Evolutionary conservation across 53 echinoderm and acorn worm genomes (phyloP).

Genomic region (Pentamera pediparva): DNA sequence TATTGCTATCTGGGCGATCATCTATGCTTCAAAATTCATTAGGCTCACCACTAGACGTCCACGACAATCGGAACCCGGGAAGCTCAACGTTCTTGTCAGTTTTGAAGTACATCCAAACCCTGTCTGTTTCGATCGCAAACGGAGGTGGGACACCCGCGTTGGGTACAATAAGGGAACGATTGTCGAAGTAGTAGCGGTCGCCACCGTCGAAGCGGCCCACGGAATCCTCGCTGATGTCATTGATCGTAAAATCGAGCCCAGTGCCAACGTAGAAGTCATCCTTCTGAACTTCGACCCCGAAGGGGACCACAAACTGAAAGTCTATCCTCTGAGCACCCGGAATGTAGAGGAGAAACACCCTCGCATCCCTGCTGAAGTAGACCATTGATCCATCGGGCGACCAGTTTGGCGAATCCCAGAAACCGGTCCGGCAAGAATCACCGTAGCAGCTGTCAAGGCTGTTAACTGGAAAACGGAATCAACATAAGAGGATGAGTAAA

Average conservation of each 20-base stretch:
- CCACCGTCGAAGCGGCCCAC: conserved; percentile 8
- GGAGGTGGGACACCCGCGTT: conserved; percentile 15
- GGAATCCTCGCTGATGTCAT: background rate
- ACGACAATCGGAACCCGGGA: conserved; percentile 24
- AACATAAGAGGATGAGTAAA: too few species aligned
- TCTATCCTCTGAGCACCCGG: conserved; percentile 66
- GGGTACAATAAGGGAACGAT: background rate
- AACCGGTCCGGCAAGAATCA: conserved; percentile 31
- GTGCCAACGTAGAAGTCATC: conserved; percentile 83
- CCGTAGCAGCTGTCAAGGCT: conserved; percentile 64
- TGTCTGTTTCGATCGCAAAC: conserved; percentile 33
- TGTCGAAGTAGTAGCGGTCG: conserved; percentile 17
- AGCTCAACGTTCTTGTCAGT: conserved; percentile 45
- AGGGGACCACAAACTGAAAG: conserved; percentile 50
- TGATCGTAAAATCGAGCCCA: conserved; percentile 9
- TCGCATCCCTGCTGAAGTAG: conserved; percentile 28
- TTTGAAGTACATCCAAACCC: conserved; percentile 30
- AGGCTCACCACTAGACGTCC: conserved; percentile 35
- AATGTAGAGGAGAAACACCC: conserved; percentile 64
- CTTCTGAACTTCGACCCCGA: conserved; percentile 60
- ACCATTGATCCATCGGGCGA: conserved; percentile 39
- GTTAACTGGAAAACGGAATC: background rate
- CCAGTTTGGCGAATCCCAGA: conserved; percentile 54
- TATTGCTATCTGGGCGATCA: background rate
- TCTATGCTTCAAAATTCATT: background rate